Conservation (phyloP, 2,888 invertebrate genomes). For the Ceraclea dissimilis region DNA sequence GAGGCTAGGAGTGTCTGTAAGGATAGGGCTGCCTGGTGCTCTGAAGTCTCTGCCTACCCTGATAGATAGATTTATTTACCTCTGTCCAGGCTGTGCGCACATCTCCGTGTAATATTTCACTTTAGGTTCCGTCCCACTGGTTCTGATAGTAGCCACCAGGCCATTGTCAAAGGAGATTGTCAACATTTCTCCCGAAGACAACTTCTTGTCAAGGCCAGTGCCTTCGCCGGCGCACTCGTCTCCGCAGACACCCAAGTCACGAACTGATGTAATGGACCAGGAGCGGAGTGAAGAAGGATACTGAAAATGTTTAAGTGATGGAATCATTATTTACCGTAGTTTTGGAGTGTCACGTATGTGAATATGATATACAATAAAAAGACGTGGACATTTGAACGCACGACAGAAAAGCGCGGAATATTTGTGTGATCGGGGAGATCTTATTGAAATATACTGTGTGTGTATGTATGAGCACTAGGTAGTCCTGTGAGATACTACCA, state of each 20-base stretch:
- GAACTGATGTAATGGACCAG: slow-evolving; percentile 59
- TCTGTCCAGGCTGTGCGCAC: slow-evolving; percentile 56
- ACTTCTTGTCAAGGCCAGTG: slow-evolving; percentile 42
- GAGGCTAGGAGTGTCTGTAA: no score
- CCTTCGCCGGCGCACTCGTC: slow-evolving; percentile 33
- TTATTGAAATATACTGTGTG: no score
- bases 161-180: slow-evolving; percentile 88
- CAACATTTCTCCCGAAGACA: slow-evolving; percentile 78
- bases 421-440: no score
- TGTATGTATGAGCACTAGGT: no score
- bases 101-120: slow-evolving; percentile 97
- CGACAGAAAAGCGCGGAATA: no score
- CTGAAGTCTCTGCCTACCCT: no score
- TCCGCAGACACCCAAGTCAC: slow-evolving; percentile 74
- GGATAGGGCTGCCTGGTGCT: no score
- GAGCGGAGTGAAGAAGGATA: slow-evolving; percentile 61
- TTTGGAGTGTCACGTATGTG: no score
- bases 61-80: no score
- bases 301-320: slow-evolving; percentile 38
- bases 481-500: no score
- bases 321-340: not conserved
- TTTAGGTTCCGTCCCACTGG: slow-evolving; percentile 98
- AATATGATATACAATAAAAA: no score
- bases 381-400: no score
- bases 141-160: slow-evolving; percentile 78